These are phyloP conservation scores for Prunella strophiata DNA, from an alignment of 2,797 vertebrate genomes.

Conservation along the genomic window DNA sequence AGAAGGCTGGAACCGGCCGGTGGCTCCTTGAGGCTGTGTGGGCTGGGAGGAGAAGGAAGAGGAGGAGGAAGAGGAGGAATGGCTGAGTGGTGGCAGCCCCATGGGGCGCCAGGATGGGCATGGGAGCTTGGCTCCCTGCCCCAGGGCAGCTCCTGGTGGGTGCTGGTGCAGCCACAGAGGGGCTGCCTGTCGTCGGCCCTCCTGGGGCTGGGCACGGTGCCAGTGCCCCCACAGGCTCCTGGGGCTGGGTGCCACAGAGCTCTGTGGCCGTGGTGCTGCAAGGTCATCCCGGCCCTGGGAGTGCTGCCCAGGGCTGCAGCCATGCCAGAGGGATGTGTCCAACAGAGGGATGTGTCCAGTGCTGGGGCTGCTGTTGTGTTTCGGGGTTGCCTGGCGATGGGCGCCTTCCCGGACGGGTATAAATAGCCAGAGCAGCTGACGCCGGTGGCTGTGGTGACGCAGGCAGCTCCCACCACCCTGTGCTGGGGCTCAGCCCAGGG, in stretches of 20 bases:
- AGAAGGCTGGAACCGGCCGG: background rate
- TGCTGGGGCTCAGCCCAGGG: background rate
- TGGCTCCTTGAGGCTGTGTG: background rate
- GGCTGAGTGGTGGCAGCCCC: background rate
- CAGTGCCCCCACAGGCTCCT: background rate
- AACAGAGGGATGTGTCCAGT: background rate
- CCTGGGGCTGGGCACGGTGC: background rate
- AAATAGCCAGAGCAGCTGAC: slow-evolving; percentile 65
- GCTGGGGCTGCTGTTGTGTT: slow-evolving; percentile 76
- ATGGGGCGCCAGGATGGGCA: background rate
- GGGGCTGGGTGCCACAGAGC: background rate
- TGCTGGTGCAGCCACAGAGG: background rate
- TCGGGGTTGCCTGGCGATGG: slow-evolving; percentile 73
- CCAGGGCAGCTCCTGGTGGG: background rate
- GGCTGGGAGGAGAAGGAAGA: background rate
- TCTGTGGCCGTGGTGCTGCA: background rate
- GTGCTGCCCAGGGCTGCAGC: background rate
- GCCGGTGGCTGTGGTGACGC: background rate
- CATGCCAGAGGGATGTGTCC: background rate
- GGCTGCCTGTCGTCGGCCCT: background rate
- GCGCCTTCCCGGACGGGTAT: slow-evolving; percentile 53
- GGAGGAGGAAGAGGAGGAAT: background rate
- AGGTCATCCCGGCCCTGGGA: slow-evolving; percentile 4
- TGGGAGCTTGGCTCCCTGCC: slow-evolving; percentile 31
- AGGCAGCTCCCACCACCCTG: background rate